Percentiles rank a stretch among this genome's conserved stretches.
Conservation (phyloP, 2,797 vertebrate genomes). For the Halcyon leucocephala region DNA sequence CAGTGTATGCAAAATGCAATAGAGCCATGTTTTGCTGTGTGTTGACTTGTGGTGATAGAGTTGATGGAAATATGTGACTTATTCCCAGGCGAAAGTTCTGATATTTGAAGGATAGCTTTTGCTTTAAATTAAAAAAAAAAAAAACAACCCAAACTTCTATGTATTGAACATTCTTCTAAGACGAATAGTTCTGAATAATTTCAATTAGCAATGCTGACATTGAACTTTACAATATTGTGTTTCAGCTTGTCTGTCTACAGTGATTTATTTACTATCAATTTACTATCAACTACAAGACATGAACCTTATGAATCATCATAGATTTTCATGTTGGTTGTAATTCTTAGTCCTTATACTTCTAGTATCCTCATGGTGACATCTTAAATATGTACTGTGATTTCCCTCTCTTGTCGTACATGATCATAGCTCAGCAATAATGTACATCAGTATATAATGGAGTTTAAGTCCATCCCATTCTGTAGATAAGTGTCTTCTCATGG, state of each 20-base stretch:
- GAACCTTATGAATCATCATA: not conserved
- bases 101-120: not conserved
- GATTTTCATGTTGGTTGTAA: not conserved
- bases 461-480: not conserved
- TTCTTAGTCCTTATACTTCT: not conserved
- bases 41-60: not conserved
- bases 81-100: not conserved
- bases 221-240: not conserved
- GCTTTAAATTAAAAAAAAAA: not conserved
- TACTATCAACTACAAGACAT: not conserved
- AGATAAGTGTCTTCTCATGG: not conserved
- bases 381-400: not conserved
- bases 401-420: accelerated
- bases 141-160: not conserved
- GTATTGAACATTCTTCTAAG: not conserved
- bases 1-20: not conserved
- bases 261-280: not conserved
- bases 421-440: not conserved
- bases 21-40: not conserved
- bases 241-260: not conserved
- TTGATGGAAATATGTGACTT: not conserved
- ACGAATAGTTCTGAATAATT: not conserved
- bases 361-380: not conserved
- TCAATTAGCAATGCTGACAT: not conserved
- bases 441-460: not conserved